Evolutionary conservation across 1,140 invertebrate species (phyloP), one percentile per base, ranked within the genome.

Genomic region (Panonychus citri): DNA sequence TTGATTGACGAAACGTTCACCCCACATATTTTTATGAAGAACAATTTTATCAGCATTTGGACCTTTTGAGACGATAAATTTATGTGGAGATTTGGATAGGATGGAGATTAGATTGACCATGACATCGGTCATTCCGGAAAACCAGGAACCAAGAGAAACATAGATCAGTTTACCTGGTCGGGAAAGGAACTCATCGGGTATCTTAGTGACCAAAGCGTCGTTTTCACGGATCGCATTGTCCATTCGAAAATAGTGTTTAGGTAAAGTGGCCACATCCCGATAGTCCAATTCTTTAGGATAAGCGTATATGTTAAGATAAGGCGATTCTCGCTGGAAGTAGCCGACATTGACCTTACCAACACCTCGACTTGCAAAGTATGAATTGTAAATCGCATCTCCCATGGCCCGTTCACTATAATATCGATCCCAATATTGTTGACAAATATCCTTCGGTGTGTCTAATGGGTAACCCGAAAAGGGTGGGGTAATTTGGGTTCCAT

Each of bases 41-140:
- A 37, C 28, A 37, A 21, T 27, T 13, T 54, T 39, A 26, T 51
- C 24, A 26, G 13, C 12, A 51, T 27, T 27, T 15, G 24, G 24
- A 13, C 49, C 49, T 13, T 27, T 25, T 8, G 49, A 51, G 4
- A 51, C 49, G 24, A 51, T 51, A 17, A 51, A 51, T 27, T 28
- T 26, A 27, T 51, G 49, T 43, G 54, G 42, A 4, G 54, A 52
- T 34, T 58, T 48, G 5, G 8, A 2, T 8, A 58, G 21, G 1
- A 55, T 53, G 15, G n/a, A 8, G 5, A 52, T 13, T 15, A 58
- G 26, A 24, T 52, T 28, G 7, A 43, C 49, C 53, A 58, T 58
- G 26, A 58, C 24, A 15, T 43, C 39, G 25, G 53, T n/a, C 58
- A 63, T 19, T 60, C 37, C n/a, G 62, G 53, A 65, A 62, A 63